Base-by-base conservation (phyloP, 2,888 invertebrate genomes). In the Enchytraeus crypticus region DNA sequence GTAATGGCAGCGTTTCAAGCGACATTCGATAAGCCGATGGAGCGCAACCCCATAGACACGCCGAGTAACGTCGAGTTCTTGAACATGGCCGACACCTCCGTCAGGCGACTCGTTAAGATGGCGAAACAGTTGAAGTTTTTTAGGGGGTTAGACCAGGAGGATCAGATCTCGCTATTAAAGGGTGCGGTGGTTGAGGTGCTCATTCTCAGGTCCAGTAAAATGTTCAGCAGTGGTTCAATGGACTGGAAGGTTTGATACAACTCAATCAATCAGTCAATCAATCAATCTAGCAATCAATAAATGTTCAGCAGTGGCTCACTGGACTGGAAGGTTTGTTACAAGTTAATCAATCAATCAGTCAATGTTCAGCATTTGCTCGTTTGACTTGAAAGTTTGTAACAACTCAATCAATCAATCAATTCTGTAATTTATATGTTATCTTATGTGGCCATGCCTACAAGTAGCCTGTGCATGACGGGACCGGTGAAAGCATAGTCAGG, bases 71-170 rank as follows among this genome's bases (percentile, higher is more conserved):
- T 72, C 5, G 74, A 75, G 54, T 71, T 76, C 61, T 68, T 75
- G 49, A 76, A 76, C 62, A 67, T 75, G 61, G 76, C 76, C 1
- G 76, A 76, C 61, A 70, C 72, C 0, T 75, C 74, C 61, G 73
- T 75, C 11, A 64, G 73, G 5, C 80, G 87, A 55, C 84, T 86
- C 0, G 86, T 87, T 11, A 87, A 87, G 74, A 86, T 87, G 64
- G 87, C 86, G 5, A 87, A 87, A 72, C 85, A 85, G 70, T 79
- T 88, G 53, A 81, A 72, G 72, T 88, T 88, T 0, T 96, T 96
- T 80, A 89, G 89, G 77, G 88, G 88, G 74, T 88, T 95, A 85
- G 90, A 90, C 74, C 90, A 92, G 73, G 91, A 91, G 71, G 96
- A 96, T 79, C 93, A 95, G 81, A 86, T 90, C 53, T 46, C 61